A percentile compares a stretch with the other conserved stretches of the same genome.
These are phyloP conservation scores for Microchrysa polita DNA, from an alignment of 2,888 invertebrate genomes.

Conservation along the genomic window DNA sequence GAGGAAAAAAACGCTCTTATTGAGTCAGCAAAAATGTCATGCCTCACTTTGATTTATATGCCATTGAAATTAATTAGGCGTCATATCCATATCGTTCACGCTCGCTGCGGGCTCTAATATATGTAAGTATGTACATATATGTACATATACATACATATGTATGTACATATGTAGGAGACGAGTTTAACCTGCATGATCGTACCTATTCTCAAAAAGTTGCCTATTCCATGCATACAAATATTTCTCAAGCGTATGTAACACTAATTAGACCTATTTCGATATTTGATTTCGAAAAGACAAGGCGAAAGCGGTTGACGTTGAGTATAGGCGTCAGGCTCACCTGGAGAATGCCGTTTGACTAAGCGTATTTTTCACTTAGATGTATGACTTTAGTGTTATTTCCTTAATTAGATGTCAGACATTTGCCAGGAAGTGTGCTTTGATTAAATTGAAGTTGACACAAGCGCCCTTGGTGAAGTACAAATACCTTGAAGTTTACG, in stretches of 20 bases:
- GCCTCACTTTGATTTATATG: not conserved
- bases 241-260: not conserved
- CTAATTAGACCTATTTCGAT: not conserved
- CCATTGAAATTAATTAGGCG: not conserved
- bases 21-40: not conserved
- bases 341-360: not conserved
- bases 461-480: not conserved
- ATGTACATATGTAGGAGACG: too few species aligned
- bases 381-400: not conserved
- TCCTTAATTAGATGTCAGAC: not conserved
- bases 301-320: not conserved
- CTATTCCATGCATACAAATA: not conserved
- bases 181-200: too few species aligned
- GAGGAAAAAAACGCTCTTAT: too few species aligned
- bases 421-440: not conserved
- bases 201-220: not conserved
- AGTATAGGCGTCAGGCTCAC: too few species aligned
- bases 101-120: not conserved
- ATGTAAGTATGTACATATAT: too few species aligned
- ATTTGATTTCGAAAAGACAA: not conserved
- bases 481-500: too few species aligned
- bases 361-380: not conserved
- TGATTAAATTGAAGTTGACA: not conserved
- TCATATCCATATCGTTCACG: not conserved
- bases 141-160: too few species aligned